These are phyloP conservation scores for Peromyscus californicus DNA, from an alignment of 2,113 vertebrate genomes.

Conservation along the genomic window DNA sequence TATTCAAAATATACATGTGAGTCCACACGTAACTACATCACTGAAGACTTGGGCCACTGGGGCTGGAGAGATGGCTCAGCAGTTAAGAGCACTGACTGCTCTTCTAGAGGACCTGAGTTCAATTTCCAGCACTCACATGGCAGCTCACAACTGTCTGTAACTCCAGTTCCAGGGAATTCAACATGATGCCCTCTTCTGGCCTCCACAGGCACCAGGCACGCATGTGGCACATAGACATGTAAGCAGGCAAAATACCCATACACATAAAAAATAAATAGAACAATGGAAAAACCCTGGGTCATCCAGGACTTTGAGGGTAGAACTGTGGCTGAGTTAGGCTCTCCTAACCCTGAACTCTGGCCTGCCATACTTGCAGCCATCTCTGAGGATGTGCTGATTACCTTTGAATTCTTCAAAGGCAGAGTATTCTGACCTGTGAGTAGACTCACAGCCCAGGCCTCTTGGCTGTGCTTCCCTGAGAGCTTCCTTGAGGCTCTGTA, in stretches of 20 bases:
- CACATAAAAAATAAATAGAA: neutral
- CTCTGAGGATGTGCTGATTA: neutral
- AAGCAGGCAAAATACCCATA: neutral
- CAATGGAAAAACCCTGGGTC: too few relatives aligned
- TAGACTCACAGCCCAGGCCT: neutral
- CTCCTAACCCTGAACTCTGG: neutral
- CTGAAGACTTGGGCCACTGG: neutral
- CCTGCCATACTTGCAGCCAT: accelerated
- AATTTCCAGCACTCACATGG: neutral
- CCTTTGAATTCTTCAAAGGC: neutral
- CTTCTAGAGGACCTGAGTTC: neutral
- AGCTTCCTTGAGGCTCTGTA: neutral
- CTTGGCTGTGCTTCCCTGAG: neutral
- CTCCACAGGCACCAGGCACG: neutral
- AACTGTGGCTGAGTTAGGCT: neutral
- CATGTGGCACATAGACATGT: neutral
- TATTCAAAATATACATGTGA: neutral
- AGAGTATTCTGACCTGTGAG: neutral
- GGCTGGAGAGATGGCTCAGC: neutral
- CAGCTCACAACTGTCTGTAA: neutral
- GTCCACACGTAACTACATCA: neutral
- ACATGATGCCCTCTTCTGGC: neutral
- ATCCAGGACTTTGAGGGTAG: neutral
- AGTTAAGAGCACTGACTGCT: neutral
- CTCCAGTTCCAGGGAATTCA: neutral